These are phyloP conservation scores for Montipora cactus DNA, from an alignment of 64 coral and sea anemone species.

Conservation along the genomic window DNA sequence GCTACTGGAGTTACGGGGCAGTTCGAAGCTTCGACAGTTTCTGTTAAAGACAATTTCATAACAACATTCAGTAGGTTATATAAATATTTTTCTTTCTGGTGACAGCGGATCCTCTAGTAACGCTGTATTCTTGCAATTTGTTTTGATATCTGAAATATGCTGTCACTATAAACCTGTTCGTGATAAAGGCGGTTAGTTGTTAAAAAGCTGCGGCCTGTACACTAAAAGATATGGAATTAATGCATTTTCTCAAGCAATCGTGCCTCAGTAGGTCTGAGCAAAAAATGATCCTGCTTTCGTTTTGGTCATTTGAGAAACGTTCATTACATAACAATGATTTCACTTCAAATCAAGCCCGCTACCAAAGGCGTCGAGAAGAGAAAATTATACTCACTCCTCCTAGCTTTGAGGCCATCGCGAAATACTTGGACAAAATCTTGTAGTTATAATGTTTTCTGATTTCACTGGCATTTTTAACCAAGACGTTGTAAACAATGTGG, in stretches of 20 bases:
- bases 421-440: neutral
- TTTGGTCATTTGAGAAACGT: conserved; percentile 10
- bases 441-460: neutral
- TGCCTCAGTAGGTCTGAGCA: neutral
- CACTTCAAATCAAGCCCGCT: neutral
- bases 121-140: too few species aligned
- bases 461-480: neutral
- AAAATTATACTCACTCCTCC: conserved; percentile 3
- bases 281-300: neutral
- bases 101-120: too few species aligned
- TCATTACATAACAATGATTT: neutral
- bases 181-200: too few species aligned
- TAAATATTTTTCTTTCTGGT: neutral
- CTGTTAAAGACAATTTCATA: neutral
- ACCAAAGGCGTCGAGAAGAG: neutral
- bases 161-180: too few species aligned
- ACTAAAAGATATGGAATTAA: too few species aligned
- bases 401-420: conserved; percentile 5
- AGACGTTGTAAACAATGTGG: neutral
- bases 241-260: neutral
- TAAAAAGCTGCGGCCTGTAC: too few species aligned
- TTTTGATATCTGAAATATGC: too few species aligned
- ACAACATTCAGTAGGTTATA: neutral
- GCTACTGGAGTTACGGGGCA: neutral
- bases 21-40: neutral